Base-by-base conservation (phyloP, 1,140 invertebrate species). In the Meloidogyne exigua region DNA sequence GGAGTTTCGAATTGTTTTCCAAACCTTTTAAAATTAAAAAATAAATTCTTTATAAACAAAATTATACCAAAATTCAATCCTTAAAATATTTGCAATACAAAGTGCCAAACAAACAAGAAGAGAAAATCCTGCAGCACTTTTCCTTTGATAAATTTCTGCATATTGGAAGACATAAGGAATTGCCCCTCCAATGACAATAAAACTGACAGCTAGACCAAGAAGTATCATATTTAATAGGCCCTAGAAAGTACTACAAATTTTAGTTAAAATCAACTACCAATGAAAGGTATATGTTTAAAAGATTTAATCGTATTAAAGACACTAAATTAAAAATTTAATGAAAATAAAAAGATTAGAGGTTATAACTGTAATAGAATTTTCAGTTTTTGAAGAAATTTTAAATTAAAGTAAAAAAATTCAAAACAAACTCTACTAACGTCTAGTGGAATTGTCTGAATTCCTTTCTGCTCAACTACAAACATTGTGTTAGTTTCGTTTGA, bases 21-120 rank as follows among this genome's bases (percentile, higher is more conserved):
- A 92, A 98, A 98, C 95, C 95, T 98, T 88, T 71, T 90, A 90
- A 85, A 21, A 11, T 0, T 15, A 72, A 25, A 21, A 72, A 15
- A 28, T 77, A 72, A 76, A 70, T 80, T 78, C 9, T 10, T 39
- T 9, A 39, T 39, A 90, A 66, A 7, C 7, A n/a, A 25, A 36
- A 42, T 21, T 18, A 91, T 90, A 98, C 96, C 96, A 99, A 90
- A 98, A 99, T 76, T 96, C 90, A 87, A 99, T 98, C 82, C 96
- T 91, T 65, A 99, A 90, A 72, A 94, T 96, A 88, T 98, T 98
- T 57, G 96, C 96, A 87, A 98, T 91, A 42, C 98, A 90, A 25
- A 99, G 90, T 4, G 94, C 92, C 44, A 99, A 90, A 87, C 96
- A 99, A 57, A 99, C 96, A 87, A 95, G 94, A 5, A 96, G 89